phyloP scores from a whole-genome alignment of 1,140 invertebrate species.

The Monochamus saltuarius region DNA sequence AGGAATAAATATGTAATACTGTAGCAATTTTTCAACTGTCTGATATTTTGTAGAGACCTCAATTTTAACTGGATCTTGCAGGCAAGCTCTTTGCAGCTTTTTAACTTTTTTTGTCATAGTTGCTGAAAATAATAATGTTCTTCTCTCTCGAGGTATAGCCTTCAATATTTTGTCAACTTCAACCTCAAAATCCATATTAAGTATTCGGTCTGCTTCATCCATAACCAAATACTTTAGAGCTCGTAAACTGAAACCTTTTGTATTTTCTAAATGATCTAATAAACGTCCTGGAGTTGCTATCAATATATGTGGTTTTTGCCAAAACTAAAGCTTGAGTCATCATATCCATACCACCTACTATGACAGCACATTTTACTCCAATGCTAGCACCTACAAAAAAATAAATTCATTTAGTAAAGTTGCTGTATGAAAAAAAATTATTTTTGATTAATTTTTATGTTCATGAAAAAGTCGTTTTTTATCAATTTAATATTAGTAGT shows the following conservation, averaged over 20 bases:
- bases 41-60: constrained; percentile 97
- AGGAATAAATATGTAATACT: constrained; percentile 96
- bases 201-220: constrained; percentile 94
- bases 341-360: constrained; percentile 99
- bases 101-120: constrained; percentile 99
- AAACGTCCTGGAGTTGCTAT: constrained; percentile 90
- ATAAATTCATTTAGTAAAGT: constrained; percentile 36
- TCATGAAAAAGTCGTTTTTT: no score
- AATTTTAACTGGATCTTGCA: constrained; percentile 90
- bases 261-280: constrained; percentile 90
- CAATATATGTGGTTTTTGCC: constrained; percentile 93
- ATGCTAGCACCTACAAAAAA: constrained; percentile 65
- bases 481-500: no score
- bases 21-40: constrained; percentile 94
- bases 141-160: constrained; percentile 84
- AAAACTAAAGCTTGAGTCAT: constrained; percentile 86
- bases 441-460: no score
- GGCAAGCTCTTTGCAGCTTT: constrained; percentile 92
- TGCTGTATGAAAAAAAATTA: not conserved
- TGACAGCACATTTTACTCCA: constrained; percentile 91
- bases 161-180: constrained; percentile 96
- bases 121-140: constrained; percentile 91
- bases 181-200: constrained; percentile 96
- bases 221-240: constrained; percentile 90
- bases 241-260: constrained; percentile 88